phyloP scores from a whole-genome alignment of 2,797 vertebrate species.

The Acomys russatus region DNA sequence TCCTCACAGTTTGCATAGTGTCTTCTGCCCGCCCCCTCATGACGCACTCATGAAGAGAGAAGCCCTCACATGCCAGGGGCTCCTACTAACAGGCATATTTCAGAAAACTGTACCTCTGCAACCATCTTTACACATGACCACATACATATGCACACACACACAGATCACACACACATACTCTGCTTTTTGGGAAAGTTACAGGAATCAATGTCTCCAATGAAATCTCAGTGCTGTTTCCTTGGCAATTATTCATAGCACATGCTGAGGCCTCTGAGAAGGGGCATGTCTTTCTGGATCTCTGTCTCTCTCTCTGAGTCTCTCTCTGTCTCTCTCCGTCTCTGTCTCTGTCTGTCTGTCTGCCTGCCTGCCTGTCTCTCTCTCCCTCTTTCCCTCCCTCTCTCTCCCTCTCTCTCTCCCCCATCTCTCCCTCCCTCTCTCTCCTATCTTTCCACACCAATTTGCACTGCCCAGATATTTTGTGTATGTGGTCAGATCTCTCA shows the following conservation, averaged over 20 bases:
- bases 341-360: not conserved
- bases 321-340: accelerated
- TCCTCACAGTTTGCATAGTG: not conserved
- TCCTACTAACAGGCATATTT: not conserved
- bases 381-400: not conserved
- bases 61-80: not conserved
- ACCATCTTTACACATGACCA: not conserved
- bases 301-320: accelerated
- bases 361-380: accelerated
- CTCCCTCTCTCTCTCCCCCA: accelerated
- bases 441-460: not conserved
- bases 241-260: not conserved
- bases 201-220: not conserved
- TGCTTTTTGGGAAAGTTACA: not conserved
- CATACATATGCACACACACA: not conserved
- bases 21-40: not conserved
- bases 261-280: not conserved
- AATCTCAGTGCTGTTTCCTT: not conserved
- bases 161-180: not conserved
- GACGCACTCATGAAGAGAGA: not conserved
- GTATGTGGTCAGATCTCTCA: not conserved
- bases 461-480: not conserved
- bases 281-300: not conserved
- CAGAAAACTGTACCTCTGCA: not conserved
- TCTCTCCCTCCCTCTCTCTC: accelerated